Evolutionary conservation across 2,113 vertebrate species (phyloP), one percentile per base, ranked within the genome.

Genomic region (Ophiodon elongatus): DNA sequence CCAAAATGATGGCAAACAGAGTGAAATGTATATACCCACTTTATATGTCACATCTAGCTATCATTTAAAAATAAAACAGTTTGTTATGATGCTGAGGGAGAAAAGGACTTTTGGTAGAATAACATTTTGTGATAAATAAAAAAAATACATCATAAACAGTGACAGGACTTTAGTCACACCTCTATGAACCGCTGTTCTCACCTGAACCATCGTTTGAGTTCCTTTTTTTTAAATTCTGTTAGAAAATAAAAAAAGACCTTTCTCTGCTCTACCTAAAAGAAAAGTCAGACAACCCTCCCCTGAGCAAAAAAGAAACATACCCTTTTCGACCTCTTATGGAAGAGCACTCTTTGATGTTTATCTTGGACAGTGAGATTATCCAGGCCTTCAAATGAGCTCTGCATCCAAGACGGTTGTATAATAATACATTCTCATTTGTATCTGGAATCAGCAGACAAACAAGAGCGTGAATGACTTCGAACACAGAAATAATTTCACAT

Each of bases 321-420:
- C 7, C 11, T 15, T 37, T 63, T 73, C 14, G 43, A 33, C 8
- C 8, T 35, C 33, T 52, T 31, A 14, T 65, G 50, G 21, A 37
- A 29, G 56, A 65, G 6, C 6, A 13, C 45, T 27, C 45, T 17
- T 1, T 52, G 45, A 76, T 25, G 41, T 73, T 62, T 11, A 47
- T 29, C 27, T 29, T 37, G 7, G 8, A 64, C 21, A 66, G 19
- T 68, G 2, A 56, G 29, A 75, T 76, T 31, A 70, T 59, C 62
- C 21, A 37, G 54, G 79, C 63, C 43, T 69, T 68, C 29, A 45
- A 45, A 54, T 47, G 13, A 47, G 64, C 56, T 74, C 74, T 57
- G 56, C 73, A 47, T 45, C 64, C 57, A 59, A 41, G 31, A 79
- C 56, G 14, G 2, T 17, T 67, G 9, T 1, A 13, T 8, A 29